phyloP scores from a whole-genome alignment of 2,113 vertebrate genomes.

The Solea senegalensis region DNA sequence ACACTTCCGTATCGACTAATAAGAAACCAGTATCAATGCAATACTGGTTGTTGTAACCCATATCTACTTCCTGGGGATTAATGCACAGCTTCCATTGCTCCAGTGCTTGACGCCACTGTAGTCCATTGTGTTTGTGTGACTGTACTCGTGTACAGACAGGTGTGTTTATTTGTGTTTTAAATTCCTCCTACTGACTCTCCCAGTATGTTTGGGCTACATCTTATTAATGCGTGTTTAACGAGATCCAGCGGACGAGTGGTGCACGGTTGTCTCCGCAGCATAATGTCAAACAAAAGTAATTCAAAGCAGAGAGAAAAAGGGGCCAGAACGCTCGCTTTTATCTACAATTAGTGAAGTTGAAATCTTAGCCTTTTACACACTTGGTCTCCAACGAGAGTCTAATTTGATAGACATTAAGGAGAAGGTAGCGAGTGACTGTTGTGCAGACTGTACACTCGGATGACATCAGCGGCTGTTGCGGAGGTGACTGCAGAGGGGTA shows the following conservation, averaged over 20 bases:
- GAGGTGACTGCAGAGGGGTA: slow-evolving; percentile 67
- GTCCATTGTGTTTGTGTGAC: too few relatives aligned
- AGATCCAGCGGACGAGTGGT: slow-evolving; percentile 45
- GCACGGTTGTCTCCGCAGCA: slow-evolving; percentile 28
- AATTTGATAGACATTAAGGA: slow-evolving; percentile 52
- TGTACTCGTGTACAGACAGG: slow-evolving; percentile 16
- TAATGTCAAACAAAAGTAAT: slow-evolving; percentile 65
- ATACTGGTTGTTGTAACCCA: too few relatives aligned
- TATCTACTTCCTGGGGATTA: not conserved
- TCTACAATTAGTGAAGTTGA: slow-evolving; percentile 48
- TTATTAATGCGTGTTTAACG: slow-evolving; percentile 56
- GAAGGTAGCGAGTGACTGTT: slow-evolving; percentile 47
- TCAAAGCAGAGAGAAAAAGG: slow-evolving; percentile 36
- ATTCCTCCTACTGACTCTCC: slow-evolving; percentile 27
- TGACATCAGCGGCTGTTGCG: slow-evolving; percentile 71
- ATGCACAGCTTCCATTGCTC: slow-evolving; percentile 11
- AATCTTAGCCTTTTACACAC: slow-evolving; percentile 48
- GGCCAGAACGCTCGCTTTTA: slow-evolving; percentile 41
- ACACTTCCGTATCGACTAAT: too few relatives aligned
- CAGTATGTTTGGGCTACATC: slow-evolving; percentile 45
- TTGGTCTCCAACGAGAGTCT: slow-evolving; percentile 54
- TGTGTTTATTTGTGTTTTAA: slow-evolving; percentile 52
- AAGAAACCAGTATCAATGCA: too few relatives aligned
- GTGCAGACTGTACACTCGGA: slow-evolving; percentile 64
- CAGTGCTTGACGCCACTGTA: not conserved